phyloP scores from a whole-genome alignment of 2,888 invertebrate species.

The Orthosia incerta region DNA sequence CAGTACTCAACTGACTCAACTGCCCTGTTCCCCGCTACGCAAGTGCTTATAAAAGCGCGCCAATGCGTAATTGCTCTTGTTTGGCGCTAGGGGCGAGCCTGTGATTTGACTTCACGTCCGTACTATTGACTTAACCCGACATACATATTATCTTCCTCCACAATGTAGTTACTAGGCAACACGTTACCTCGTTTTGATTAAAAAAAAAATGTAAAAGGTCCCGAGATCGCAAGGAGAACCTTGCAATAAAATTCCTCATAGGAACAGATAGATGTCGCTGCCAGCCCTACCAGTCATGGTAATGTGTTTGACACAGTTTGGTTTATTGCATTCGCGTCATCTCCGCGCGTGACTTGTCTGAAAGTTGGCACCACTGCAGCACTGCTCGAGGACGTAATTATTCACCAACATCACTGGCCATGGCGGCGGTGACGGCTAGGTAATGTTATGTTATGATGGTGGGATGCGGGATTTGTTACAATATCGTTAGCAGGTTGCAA shows the following conservation, averaged over 20 bases:
- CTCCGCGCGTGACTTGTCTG: constrained; percentile 45
- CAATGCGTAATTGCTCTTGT: too few species aligned
- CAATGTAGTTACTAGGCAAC: too few species aligned
- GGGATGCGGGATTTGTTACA: background rate
- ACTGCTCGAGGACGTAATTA: background rate
- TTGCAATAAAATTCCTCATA: background rate
- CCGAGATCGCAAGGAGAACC: background rate
- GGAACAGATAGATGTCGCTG: background rate
- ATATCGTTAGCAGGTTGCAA: background rate
- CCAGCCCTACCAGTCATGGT: constrained; percentile 40
- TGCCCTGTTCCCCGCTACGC: too few species aligned
- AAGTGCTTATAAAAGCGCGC: too few species aligned
- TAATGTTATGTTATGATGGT: background rate
- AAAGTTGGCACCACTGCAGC: constrained; percentile 9
- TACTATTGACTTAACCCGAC: too few species aligned
- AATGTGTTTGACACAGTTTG: constrained; percentile 61
- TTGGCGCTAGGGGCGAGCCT: too few species aligned
- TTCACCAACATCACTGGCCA: background rate
- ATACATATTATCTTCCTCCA: too few species aligned
- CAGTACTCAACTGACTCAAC: too few species aligned
- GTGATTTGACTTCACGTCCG: too few species aligned
- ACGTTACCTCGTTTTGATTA: too few species aligned
- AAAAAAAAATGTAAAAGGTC: too few species aligned
- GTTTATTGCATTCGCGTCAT: constrained; percentile 64
- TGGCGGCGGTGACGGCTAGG: background rate